Percentiles rank a stretch among this genome's conserved stretches.
phyloP scores from a whole-genome alignment of 1,140 invertebrate genomes.

The Thrips palmi region DNA sequence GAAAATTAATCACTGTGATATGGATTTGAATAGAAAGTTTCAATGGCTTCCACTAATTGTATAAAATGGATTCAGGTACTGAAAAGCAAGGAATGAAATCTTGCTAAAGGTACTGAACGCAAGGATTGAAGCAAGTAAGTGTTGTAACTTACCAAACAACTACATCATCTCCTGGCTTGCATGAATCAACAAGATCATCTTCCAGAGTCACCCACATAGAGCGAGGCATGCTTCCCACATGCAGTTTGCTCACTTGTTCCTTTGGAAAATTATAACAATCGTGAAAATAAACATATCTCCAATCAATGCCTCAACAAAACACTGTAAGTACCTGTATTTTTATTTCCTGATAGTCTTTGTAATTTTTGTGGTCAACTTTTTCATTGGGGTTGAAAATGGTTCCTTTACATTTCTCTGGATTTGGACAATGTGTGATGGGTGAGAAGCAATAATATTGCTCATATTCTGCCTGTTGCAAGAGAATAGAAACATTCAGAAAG shows the following conservation, averaged over 20 bases:
- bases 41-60: background rate
- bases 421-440: constrained; percentile 37
- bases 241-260: constrained; percentile 53
- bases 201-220: constrained; percentile 63
- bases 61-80: background rate
- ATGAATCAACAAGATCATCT: constrained; percentile 71
- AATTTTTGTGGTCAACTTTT: constrained; percentile 39
- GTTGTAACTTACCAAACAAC: constrained; percentile 44
- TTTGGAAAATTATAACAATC: too few species aligned
- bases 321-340: constrained; percentile 46
- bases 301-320: constrained; percentile 10
- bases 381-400: constrained; percentile 30
- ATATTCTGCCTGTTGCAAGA: constrained; percentile 36
- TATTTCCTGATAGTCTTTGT: constrained; percentile 79
- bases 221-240: constrained; percentile 52
- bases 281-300: constrained; percentile 9
- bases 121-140: constrained; percentile 5
- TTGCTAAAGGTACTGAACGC: too few species aligned
- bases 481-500: constrained; percentile 5
- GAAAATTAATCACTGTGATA: background rate
- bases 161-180: constrained; percentile 79
- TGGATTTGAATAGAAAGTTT: background rate
- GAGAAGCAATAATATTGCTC: constrained; percentile 41
- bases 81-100: constrained; percentile 1
- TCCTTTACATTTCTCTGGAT: constrained; percentile 34